Evolutionary conservation across 2,888 invertebrate genomes (phyloP).

Genomic region (Sturmia bella): DNA sequence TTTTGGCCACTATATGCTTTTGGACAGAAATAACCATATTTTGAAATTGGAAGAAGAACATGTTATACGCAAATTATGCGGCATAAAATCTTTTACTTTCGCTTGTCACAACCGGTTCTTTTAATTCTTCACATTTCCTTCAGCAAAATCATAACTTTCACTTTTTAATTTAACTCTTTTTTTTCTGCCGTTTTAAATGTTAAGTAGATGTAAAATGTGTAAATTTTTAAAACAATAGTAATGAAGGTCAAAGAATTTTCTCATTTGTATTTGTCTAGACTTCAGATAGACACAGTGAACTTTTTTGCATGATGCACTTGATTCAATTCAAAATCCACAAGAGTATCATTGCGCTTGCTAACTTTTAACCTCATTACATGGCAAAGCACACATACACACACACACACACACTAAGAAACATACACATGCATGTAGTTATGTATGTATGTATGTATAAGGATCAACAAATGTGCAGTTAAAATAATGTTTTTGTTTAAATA

Average conservation of each 20-base stretch:
- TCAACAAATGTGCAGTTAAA: neutral
- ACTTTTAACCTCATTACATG: slow-evolving; percentile 71
- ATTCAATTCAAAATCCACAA: slow-evolving; percentile 68
- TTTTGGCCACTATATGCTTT: no score
- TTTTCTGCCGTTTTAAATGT: slow-evolving; percentile 54
- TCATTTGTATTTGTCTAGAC: slow-evolving; percentile 72
- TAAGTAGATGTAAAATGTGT: slow-evolving; percentile 45
- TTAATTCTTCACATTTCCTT: neutral
- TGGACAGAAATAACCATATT: no score
- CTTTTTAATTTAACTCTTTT: slow-evolving; percentile 55
- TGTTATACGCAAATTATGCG: no score
- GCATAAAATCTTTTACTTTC: neutral
- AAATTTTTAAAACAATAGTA: slow-evolving; percentile 68
- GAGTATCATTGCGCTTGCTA: slow-evolving; percentile 66
- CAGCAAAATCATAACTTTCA: slow-evolving; percentile 43
- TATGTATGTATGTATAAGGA: neutral
- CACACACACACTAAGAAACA: neutral
- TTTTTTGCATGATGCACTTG: slow-evolving; percentile 70
- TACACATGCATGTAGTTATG: neutral
- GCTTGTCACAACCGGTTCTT: neutral
- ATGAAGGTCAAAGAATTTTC: slow-evolving; percentile 74
- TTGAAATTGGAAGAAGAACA: no score
- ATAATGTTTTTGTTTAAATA: slow-evolving; percentile 6
- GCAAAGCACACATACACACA: slow-evolving; percentile 16
- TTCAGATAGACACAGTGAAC: slow-evolving; percentile 71